Evolutionary conservation across 53 echinoderm and acorn worm species (phyloP), one percentile per base, ranked within the genome.

Genomic region (Patiria pectinifera): DNA sequence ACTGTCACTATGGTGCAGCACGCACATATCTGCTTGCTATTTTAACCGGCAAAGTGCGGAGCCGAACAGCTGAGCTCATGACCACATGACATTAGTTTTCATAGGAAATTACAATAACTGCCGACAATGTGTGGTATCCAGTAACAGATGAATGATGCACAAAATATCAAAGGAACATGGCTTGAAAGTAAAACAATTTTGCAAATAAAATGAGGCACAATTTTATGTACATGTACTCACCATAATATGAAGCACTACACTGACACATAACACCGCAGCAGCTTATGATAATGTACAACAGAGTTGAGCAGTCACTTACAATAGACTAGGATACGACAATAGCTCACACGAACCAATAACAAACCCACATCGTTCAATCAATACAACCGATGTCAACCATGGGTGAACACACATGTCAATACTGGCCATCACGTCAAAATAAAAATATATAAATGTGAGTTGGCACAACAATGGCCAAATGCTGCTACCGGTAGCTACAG

Each of bases 181-280:
- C 53, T 53, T 53, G 53, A 53, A 53, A 45, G 12, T 35, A 46
- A 46, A 46, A 11, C 6, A 44, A 80, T 18, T 47, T 7, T 2
- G 26, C 14, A 19, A 44, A 80, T 35, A 46, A 1, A 5, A 43
- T 1, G 21, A 24, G 44, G 44, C 11, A 22, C 22, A 76, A 2
- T 43, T 82, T 4, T 13, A 78, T 8, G 60, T 76, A 58, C 60
- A 21, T 87, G 76, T 77, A 87, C 87, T 87, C 76, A 87, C 87
- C 87, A 87, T 87, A 87, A 78, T 87, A 87, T 43, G 87, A 48
- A 77, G 63, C 53, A 74, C 46, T 46, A 69, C 43, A 87, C 87
- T 74, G 47, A 59, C 47, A 6, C 18, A 49, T 48, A 77, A 78
- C 78, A 77, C 74, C 25, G 25, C 14, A 59, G 18, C 13, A 25